phyloP scores from a whole-genome alignment of 2,797 vertebrate species.

The Rhinogobio ventralis region DNA sequence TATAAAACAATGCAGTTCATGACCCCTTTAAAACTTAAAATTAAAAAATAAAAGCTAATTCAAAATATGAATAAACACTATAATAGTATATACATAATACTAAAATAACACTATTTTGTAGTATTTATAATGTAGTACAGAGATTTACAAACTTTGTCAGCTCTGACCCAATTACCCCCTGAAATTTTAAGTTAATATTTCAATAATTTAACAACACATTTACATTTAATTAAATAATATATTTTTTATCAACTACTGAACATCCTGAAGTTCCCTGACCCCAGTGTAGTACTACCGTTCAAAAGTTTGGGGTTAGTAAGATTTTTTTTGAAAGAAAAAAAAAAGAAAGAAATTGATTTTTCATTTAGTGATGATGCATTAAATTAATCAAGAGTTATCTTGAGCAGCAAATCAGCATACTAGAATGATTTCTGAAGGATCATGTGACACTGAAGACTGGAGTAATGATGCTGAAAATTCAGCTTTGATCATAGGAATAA shows the following conservation, averaged over 20 bases:
- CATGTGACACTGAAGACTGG: not conserved
- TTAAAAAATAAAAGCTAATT: not conserved
- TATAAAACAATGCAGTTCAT: too few species aligned
- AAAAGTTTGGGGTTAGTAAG: not conserved
- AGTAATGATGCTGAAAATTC: not conserved
- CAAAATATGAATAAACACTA: not conserved
- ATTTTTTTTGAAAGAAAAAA: too few species aligned
- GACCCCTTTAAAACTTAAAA: not conserved
- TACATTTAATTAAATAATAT: too few species aligned
- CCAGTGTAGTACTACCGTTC: not conserved
- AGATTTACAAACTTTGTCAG: not conserved
- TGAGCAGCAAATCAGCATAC: not conserved
- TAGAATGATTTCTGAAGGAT: not conserved
- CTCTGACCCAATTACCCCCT: not conserved
- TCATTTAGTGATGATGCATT: not conserved
- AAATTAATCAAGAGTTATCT: not conserved
- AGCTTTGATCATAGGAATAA: not conserved
- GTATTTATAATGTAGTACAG: not conserved
- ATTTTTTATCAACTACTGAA: not conserved
- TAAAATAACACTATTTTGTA: not conserved
- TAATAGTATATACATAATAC: not conserved
- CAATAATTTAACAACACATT: not conserved
- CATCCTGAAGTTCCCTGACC: not conserved
- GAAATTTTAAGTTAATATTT: not conserved
- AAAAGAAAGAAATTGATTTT: not conserved